Conservation (phyloP, 2,113 vertebrate genomes). For the Cyrtonyx montezumae region DNA sequence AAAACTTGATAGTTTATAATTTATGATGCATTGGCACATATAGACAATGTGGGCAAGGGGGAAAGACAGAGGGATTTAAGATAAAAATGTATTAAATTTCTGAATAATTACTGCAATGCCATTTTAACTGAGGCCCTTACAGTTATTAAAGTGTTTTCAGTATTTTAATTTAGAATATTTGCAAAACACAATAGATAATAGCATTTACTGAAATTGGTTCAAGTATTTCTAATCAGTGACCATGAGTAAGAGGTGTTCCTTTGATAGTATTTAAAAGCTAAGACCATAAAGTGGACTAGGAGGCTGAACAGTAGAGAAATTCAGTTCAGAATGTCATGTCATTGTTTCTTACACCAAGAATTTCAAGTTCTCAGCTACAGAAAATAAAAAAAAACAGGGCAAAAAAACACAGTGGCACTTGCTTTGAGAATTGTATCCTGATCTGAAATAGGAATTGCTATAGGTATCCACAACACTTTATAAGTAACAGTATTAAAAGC, state of each 20-base stretch:
- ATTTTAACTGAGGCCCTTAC: background rate
- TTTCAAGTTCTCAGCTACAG: background rate
- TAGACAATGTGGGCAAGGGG: background rate
- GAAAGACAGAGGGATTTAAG: background rate
- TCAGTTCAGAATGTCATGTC: background rate
- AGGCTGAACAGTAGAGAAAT: background rate
- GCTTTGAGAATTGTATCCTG: background rate
- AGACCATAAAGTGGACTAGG: background rate
- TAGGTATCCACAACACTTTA: background rate
- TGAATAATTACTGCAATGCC: background rate
- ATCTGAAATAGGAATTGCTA: background rate
- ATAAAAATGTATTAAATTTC: background rate
- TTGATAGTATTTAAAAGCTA: background rate
- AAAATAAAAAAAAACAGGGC: background rate
- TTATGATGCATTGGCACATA: background rate
- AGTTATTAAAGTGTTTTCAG: background rate
- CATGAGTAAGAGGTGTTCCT: background rate
- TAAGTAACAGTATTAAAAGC: background rate
- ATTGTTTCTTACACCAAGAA: background rate
- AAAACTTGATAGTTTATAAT: background rate
- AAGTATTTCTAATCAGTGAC: background rate
- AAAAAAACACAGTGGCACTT: background rate
- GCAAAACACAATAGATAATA: background rate
- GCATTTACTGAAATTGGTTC: background rate
- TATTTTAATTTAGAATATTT: background rate